Evolutionary conservation across 2,113 vertebrate species (phyloP), one percentile per base, ranked within the genome.

Genomic region (Centropus unirufus): DNA sequence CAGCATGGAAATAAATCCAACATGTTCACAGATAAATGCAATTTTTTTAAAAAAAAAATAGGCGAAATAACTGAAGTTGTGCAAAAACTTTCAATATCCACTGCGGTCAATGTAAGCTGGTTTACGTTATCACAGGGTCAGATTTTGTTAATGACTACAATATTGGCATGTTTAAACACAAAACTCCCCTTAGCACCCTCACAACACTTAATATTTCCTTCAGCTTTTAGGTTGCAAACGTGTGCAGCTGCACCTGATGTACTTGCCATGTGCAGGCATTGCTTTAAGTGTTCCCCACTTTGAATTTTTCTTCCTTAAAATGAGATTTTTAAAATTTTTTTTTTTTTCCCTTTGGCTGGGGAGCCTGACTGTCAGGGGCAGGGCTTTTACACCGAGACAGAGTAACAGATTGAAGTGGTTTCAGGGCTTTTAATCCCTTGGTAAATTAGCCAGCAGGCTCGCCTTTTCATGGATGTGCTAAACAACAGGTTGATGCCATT

Each of bases 371-470:
- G 95, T 85, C 93, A 70, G 93, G 96, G 91, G 93, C 96, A 96
- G 94, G 94, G 94, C 73, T 97, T 97, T 97, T 97, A 95, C 96
- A 93, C 42, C 4, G 92, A 98, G 97, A 90, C 97, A 95, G 92
- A 97, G 97, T 96, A 98, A 96, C 98, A 98, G 99, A 98, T 98
- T 98, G 98, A 97, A 97, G 97, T 92, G 97, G 97, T 98, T 98
- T 98, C 98, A 94, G 98, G 98, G 98, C 97, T 98, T 98, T 97
- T 97, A 98, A 98, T 99, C 98, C 98, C 98, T 93, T 97, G 97
- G 97, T 98, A 98, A 98, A 98, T 98, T 98, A 98, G 98, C 98
- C 99, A 98, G 98, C 97, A 98, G 98, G 98, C 98, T 98, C 67
- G 97, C 97, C 98, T 98, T 98, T 98, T 98, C 97, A 98, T 90